Conservation (phyloP, 2,888 invertebrate species). For the Epinotia ramella region DNA sequence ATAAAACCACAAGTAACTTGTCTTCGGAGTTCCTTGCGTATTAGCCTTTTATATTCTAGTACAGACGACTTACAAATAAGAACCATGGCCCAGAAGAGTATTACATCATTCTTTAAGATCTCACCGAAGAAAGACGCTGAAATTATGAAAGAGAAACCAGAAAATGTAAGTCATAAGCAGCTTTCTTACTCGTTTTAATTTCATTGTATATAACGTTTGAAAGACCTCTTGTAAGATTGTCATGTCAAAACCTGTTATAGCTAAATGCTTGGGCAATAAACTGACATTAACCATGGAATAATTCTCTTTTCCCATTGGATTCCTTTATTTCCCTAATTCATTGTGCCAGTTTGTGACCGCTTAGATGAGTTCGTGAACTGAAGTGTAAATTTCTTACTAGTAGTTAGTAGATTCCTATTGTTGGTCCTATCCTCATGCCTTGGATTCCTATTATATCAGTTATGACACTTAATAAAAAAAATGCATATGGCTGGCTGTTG, state of each 20-base stretch:
- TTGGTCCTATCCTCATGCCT: too few species aligned
- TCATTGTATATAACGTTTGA: too few species aligned
- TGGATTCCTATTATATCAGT: too few species aligned
- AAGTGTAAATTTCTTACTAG: too few species aligned
- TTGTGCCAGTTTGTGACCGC: too few species aligned
- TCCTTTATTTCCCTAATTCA: too few species aligned
- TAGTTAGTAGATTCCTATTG: too few species aligned
- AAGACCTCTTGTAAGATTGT: not conserved
- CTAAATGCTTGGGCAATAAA: not conserved
- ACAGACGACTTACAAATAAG: conserved; percentile 45
- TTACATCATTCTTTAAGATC: conserved; percentile 77
- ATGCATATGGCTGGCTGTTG: too few species aligned
- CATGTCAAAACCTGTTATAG: not conserved
- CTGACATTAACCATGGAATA: not conserved
- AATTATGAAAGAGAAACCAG: conserved; percentile 47
- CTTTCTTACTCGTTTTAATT: not conserved
- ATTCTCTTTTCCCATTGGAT: too few species aligned
- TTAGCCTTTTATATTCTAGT: not conserved
- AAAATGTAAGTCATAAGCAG: conserved; percentile 33
- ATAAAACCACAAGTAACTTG: not conserved
- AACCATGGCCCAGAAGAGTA: conserved; percentile 78
- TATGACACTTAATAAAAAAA: too few species aligned
- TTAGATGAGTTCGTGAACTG: too few species aligned
- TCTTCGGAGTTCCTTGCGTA: not conserved
- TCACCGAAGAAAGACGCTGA: conserved; percentile 65